Base-by-base conservation (phyloP, 2,888 invertebrate genomes). In the Aleiodes leptofemur region DNA sequence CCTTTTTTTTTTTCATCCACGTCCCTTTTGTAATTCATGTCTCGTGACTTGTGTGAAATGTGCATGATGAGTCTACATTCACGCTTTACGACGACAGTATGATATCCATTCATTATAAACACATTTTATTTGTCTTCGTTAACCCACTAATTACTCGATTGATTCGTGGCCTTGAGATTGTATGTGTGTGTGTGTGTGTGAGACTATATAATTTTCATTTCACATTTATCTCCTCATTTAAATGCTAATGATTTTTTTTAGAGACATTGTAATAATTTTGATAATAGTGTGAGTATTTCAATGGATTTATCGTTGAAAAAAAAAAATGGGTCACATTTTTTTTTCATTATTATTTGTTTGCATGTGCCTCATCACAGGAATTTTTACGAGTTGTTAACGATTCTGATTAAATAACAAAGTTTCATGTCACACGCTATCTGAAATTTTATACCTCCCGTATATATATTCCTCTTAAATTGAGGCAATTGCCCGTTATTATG, bases 11-110 rank as follows among this genome's bases (percentile, higher is more conserved):
- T 34, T 34, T 34, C 1, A 34, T 23, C 23, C 23, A 34, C 34
- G 34, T 34, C 34, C 34, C 34, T 34, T 34, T 34, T 69, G 77
- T 69, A 76, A 78, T 78, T 77, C 76, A 72, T 59, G 38, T 70
- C 43, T 43, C 75, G 69, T 59, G 59, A 72, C 48, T 69, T 64
- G 56, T 57, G 9, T 16, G 57, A 72, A 55, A 69, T 48, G 31
- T 55, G 51, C 57, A 55, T 48, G n/a, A 51, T 51, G 51, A 51
- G 31, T 31, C 16, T 64, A 51, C 64, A 64, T 34, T 72, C 61
- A 64, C 64, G 72, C 61, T 56, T 53, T 16, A 23, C 55, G 61
- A 69, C 59, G 74, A 74, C 69, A 57, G 29, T 9, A 43, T 43
- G 43, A 43, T 43, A 43, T 53, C n/a, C 51, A 53, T n/a, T 14